Percentiles rank a stretch among this genome's conserved stretches.
These are phyloP conservation scores for Therioaphis trifolii DNA, from an alignment of 2,888 invertebrate genomes.

Conservation along the genomic window DNA sequence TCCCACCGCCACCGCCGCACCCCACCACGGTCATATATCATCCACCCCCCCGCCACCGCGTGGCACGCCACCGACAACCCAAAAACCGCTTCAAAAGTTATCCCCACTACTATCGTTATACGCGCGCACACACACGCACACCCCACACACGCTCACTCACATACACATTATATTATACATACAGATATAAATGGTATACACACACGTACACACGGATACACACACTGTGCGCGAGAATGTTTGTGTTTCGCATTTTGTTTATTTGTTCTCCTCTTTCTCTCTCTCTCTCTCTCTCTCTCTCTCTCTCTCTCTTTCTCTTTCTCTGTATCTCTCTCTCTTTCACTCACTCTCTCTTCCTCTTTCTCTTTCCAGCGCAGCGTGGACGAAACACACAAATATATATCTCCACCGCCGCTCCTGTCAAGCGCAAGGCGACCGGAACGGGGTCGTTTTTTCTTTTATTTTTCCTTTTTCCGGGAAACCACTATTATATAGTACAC, in stretches of 20 bases:
- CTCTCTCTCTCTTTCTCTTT: background rate
- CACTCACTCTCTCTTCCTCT: background rate
- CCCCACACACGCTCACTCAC: background rate
- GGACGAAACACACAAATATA: background rate
- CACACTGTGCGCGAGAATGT: constrained; percentile 37
- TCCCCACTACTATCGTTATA: background rate
- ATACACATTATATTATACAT: no score
- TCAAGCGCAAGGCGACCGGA: constrained; percentile 28
- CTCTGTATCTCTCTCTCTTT: background rate
- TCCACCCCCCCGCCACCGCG: background rate
- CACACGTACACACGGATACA: background rate
- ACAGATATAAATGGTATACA: no score
- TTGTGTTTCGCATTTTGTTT: constrained; percentile 63
- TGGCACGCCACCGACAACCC: constrained; percentile 37
- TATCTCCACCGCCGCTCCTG: background rate
- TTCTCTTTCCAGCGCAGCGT: no score
- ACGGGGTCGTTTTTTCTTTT: constrained; percentile 28
- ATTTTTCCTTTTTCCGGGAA: constrained; percentile 26
- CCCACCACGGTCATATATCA: constrained; percentile 51
- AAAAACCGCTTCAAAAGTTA: constrained; percentile 62
- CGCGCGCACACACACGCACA: no score
- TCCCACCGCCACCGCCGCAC: constrained; percentile 23
- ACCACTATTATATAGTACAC: constrained; percentile 1
- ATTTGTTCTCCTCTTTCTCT: constrained; percentile 13
- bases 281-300: background rate